Evolutionary conservation across 2,113 vertebrate species (phyloP), one percentile per base, ranked within the genome.

Genomic region (Lophochroa leadbeateri): DNA sequence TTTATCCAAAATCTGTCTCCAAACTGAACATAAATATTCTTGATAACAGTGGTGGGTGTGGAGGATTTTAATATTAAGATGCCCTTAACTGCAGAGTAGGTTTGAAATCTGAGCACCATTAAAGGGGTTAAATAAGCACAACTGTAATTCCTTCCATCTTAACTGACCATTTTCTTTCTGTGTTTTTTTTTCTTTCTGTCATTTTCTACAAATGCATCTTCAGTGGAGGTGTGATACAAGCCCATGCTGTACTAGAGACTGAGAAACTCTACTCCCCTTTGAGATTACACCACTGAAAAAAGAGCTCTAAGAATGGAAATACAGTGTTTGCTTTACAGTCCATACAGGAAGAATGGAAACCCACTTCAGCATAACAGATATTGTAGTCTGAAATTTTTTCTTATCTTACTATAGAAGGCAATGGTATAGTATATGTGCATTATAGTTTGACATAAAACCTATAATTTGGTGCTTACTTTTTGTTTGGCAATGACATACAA

Each of bases 401-500:
- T 78, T 71, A 33, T 90, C 83, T 92, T 84, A 44, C n/a, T 86
- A 28, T 6, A 79, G 58, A 61, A 76, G 10, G 9, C 53, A 50
- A 88, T 94, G 46, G 13, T 24, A 70, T n/a, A 84, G 67, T 29
- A 31, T 90, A 86, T 75, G 33, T 91, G 52, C 16, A 61, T 29
- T 89, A 46, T 89, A 93, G n/a, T 80, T 96, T 88, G 95, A 82
- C 47, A 75, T 68, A 95, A 96, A 97, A 75, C 37, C n/a, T 88
- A 94, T 33, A 72, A 95, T 94, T 94, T 97, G 60, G 37, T 10
- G 9, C 29, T 93, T 95, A 77, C 28, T 57, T 96, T 97, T 95
- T 90, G 92, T 93, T 96, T 94, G 82, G 19, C 50, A 94, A 69
- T 96, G 88, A 90, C 87, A 82, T 95, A 91, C 79, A 96, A 94